Evolutionary conservation across 2,113 vertebrate species (phyloP).

Genomic region (Pseudois nayaur): DNA sequence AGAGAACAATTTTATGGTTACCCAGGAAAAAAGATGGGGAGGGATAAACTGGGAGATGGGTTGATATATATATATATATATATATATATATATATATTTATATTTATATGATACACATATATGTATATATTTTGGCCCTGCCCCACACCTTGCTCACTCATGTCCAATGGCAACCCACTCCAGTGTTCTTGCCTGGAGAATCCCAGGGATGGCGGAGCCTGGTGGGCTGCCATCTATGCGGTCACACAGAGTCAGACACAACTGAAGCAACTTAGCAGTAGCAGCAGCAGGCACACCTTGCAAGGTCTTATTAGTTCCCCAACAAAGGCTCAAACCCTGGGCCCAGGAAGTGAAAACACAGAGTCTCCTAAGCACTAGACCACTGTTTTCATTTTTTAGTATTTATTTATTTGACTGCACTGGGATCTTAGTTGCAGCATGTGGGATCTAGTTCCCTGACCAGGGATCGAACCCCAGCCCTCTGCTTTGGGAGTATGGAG

Average conservation of each 20-base stretch:
- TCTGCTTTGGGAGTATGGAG: background rate
- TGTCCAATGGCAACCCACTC: too few species aligned
- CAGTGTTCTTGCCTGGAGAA: too few species aligned
- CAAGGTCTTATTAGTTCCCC: background rate
- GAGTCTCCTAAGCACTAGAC: background rate
- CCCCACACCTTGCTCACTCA: background rate
- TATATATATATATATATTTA: background rate
- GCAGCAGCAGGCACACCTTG: background rate
- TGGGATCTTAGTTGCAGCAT: background rate
- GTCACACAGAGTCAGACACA: too few species aligned
- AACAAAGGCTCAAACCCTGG: background rate
- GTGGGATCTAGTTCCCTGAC: background rate
- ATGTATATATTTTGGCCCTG: background rate
- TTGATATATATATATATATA: background rate
- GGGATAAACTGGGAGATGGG: background rate
- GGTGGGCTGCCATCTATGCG: too few species aligned
- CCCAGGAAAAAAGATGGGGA: background rate
- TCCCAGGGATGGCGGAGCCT: too few species aligned
- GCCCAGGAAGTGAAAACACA: background rate
- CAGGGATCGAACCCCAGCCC: background rate
- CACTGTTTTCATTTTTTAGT: background rate
- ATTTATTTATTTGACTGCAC: background rate
- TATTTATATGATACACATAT: background rate
- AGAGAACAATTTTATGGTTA: background rate
- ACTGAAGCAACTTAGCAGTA: too few species aligned